Conservation (phyloP, 2,797 vertebrate genomes). For the Gymnoscopelus microlampas region DNA sequence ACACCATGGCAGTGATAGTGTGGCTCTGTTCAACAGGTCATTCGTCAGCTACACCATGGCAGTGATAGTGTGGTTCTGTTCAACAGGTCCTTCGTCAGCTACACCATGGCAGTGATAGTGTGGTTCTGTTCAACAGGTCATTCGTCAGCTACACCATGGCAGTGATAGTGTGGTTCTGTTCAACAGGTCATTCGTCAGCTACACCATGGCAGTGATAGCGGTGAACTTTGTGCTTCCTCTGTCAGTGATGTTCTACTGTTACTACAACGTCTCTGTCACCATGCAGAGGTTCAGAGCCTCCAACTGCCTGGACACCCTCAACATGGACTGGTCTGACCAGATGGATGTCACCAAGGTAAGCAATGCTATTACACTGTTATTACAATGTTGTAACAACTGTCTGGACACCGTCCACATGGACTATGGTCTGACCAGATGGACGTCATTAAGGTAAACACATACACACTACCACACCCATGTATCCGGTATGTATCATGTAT, state of each 20-base stretch:
- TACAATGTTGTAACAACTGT: no score
- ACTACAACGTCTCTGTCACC: constrained; percentile 89
- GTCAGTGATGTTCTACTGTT: constrained; percentile 95
- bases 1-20: constrained; percentile 71
- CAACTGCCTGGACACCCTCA: constrained; percentile 81
- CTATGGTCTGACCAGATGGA: no score
- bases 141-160: neutral
- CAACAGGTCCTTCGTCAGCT: constrained; percentile 75
- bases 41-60: neutral
- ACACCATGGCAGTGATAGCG: constrained; percentile 85
- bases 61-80: neutral
- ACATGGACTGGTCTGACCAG: constrained; percentile 93
- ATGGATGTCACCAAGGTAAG: constrained; percentile 91
- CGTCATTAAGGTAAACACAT: no score
- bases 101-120: constrained; percentile 66
- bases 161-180: no score
- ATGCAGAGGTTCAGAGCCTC: constrained; percentile 81
- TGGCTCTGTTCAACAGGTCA: no score
- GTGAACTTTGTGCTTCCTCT: constrained; percentile 94
- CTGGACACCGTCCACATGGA: no score
- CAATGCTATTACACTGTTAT: no score
- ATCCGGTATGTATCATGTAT: no score
- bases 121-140: no score
- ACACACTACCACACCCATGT: no score
- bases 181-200: constrained; percentile 76